Evolutionary conservation across 2,797 vertebrate species (phyloP), one percentile per base, ranked within the genome.

Genomic region (Oreonectes daqikongensis): DNA sequence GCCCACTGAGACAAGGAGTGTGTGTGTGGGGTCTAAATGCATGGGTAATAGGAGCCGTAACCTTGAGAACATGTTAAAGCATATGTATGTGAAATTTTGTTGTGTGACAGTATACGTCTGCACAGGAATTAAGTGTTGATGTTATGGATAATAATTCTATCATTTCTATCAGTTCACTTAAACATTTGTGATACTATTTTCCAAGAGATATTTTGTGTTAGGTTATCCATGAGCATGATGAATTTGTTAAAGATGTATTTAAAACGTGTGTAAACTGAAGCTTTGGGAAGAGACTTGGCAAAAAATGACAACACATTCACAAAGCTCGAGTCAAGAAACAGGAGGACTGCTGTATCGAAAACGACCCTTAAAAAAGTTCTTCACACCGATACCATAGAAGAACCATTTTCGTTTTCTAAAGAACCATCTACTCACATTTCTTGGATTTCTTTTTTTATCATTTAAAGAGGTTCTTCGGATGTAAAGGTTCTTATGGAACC

Each of bases 1-100:
- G 87, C 86, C 90, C 88, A 80, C 72, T 76, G 84, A 80, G 65
- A 81, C 84, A 80, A 81, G 85, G 73, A 61, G 63, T 76, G 68
- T 1, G 44, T 30, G 73, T 84, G 81, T 80, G 66, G 72, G 84
- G 67, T 86, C 81, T 86, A 85, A 85, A 86, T 77, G 46, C 67
- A 63, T 77, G 84, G 85, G 82, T 83, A 75, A 84, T 79, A 84
- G 75, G 77, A 84, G 84, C 74, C 69, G 32, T 75, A 82, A 57
- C 81, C 81, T 82, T 82, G 77, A 82, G 73, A 80, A 63, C 63
- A 77, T 63, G 79, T 71, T 67, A 83, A 81, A 83, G 81, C 69
- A 61, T 24, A 64, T 78, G 18, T 20, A 77, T 69, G 55, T 28
- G 28, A 68, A 57, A 35, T n/a, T 42, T 74, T 65, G 22, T 61